These are phyloP conservation scores for Phoeniculus purpureus DNA, from an alignment of 2,797 vertebrate genomes.

Conservation along the genomic window DNA sequence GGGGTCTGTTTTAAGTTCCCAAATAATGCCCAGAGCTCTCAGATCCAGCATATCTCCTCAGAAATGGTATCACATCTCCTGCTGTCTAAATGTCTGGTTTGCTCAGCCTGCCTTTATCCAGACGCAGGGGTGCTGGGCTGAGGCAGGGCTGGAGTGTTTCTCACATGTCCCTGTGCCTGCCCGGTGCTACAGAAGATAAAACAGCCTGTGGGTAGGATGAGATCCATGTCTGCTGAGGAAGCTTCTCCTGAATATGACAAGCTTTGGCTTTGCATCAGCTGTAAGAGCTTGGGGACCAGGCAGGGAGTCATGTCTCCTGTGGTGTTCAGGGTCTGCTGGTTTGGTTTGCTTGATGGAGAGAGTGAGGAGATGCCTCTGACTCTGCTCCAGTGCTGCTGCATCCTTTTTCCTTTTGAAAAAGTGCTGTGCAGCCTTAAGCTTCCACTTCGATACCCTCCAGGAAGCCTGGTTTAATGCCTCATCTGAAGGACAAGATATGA, in stretches of 20 bases:
- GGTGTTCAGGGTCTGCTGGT: not conserved
- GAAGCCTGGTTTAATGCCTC: slow-evolving; percentile 25
- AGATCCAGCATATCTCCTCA: not conserved
- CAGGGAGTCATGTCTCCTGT: not conserved
- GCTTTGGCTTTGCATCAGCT: not conserved
- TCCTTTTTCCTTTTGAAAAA: slow-evolving; percentile 32
- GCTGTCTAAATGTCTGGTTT: slow-evolving; percentile 3
- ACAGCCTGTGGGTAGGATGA: not conserved
- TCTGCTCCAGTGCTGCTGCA: not conserved
- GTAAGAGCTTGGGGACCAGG: not conserved
- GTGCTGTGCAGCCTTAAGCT: not conserved
- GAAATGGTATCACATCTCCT: not conserved
- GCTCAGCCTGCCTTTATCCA: not conserved
- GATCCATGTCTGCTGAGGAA: not conserved
- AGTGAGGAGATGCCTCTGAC: not conserved
- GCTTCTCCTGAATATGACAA: not conserved
- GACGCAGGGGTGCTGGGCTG: not conserved
- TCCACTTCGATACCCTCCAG: slow-evolving; percentile 33
- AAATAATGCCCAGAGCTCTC: not conserved
- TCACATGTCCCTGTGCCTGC: not conserved
- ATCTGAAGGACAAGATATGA: slow-evolving; percentile 38
- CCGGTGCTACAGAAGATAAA: not conserved
- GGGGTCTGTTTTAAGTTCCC: not conserved
- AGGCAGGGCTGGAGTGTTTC: not conserved
- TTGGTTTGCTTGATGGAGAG: slow-evolving; percentile 3